Conservation (phyloP, 2,888 invertebrate genomes). For the Drosophila lacicola region DNA sequence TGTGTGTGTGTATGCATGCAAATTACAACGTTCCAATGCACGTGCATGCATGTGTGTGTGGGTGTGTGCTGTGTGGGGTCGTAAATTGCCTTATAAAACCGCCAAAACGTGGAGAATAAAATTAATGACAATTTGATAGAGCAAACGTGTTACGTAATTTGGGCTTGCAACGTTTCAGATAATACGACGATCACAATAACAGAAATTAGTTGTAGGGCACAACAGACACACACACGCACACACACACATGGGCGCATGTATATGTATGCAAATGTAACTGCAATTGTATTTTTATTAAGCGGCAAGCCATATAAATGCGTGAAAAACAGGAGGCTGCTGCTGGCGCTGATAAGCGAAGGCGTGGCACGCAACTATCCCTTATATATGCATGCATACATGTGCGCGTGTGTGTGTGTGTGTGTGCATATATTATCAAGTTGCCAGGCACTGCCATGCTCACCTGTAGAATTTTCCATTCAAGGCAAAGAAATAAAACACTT, state of each 20-base stretch:
- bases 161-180: slow-evolving; percentile 38
- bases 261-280: not conserved
- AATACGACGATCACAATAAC: slow-evolving; percentile 44
- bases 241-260: not conserved
- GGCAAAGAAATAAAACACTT: slow-evolving; percentile 33
- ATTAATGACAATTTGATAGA: slow-evolving; percentile 18
- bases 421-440: slow-evolving; percentile 46
- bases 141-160: slow-evolving; percentile 51
- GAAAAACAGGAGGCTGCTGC: slow-evolving; percentile 24
- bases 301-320: slow-evolving; percentile 38
- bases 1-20: slow-evolving; percentile 17
- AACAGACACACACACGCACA: not conserved
- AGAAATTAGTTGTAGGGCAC: slow-evolving; percentile 6
- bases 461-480: slow-evolving; percentile 29
- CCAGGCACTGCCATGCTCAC: slow-evolving; percentile 36
- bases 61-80: not conserved
- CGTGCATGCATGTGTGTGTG: not conserved
- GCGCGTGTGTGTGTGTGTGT: not conserved
- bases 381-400: not conserved
- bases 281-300: slow-evolving; percentile 31
- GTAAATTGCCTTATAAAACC: slow-evolving; percentile 18
- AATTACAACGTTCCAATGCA: slow-evolving; percentile 7
- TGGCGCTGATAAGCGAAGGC: slow-evolving; percentile 59
- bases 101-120: slow-evolving; percentile 7
- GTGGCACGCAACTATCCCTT: slow-evolving; percentile 43